Evolutionary conservation across 2,888 invertebrate species (phyloP).

Genomic region (Pachliopta kotzebuea): DNA sequence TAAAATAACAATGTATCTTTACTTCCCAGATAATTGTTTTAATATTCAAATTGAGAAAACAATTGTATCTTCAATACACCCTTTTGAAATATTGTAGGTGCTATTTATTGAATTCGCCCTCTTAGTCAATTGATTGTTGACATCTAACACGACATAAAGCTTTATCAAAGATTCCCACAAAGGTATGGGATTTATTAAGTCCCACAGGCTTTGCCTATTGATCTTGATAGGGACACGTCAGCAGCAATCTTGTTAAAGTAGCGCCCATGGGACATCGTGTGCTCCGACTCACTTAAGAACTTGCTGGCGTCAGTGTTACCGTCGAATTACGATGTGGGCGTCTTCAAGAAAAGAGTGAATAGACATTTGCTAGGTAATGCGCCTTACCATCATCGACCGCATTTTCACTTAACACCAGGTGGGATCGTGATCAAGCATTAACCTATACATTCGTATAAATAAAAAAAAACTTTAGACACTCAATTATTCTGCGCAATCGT

Average conservation of each 20-base stretch:
- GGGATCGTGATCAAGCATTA: no score
- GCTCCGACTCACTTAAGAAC: neutral
- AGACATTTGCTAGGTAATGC: no score
- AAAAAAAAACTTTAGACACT: constrained; percentile 4
- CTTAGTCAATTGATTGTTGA: constrained; percentile 4
- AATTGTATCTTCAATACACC: neutral
- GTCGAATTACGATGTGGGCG: no score
- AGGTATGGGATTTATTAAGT: constrained; percentile 3
- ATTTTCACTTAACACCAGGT: no score
- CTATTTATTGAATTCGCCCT: constrained; percentile 2
- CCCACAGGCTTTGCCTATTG: constrained; percentile 1
- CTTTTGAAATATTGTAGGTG: neutral
- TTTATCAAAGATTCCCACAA: constrained; percentile 7
- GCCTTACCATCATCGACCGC: no score
- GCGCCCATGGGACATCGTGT: constrained; percentile 4
- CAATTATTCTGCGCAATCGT: neutral
- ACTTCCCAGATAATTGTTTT: no score
- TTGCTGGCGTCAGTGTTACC: no score
- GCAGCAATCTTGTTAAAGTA: constrained; percentile 10
- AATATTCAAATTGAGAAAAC: neutral
- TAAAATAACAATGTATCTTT: neutral
- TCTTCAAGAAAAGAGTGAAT: no score
- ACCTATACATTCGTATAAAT: no score
- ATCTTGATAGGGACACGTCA: constrained; percentile 9
- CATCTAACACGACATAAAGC: constrained; percentile 7